Evolutionary conservation across 2,797 vertebrate genomes (phyloP).

Genomic region (Toxotes lorentzi): DNA sequence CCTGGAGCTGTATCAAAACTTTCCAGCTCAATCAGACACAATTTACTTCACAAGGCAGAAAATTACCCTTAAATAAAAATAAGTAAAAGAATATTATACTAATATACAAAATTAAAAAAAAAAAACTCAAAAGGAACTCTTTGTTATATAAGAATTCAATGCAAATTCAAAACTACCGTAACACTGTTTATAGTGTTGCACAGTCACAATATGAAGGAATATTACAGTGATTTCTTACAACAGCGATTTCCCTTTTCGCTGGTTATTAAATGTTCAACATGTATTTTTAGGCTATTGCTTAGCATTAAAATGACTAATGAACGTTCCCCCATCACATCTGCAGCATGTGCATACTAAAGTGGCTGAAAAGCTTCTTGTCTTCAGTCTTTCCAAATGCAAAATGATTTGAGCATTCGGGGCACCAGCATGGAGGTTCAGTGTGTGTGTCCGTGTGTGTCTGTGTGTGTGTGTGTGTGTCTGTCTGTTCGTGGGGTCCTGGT

Average conservation of each 20-base stretch:
- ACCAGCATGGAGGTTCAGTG: background rate
- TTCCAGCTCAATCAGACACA: slow-evolving; percentile 46
- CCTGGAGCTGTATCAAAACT: slow-evolving; percentile 54
- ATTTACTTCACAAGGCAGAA: slow-evolving; percentile 31
- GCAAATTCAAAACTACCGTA: background rate
- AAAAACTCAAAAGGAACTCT: no score
- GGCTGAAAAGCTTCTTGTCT: background rate
- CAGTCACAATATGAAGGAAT: background rate
- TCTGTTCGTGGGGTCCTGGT: background rate
- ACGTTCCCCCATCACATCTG: background rate
- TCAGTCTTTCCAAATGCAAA: background rate
- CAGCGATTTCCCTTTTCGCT: background rate
- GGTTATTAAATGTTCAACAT: background rate
- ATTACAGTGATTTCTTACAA: background rate
- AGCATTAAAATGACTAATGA: background rate
- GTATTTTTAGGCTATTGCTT: background rate
- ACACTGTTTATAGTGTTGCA: background rate
- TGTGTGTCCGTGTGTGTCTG: background rate
- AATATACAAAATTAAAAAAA: no score
- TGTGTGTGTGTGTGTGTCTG: background rate
- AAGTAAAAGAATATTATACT: no score
- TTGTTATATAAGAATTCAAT: no score
- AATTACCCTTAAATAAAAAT: background rate
- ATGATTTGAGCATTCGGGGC: background rate
- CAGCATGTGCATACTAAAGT: background rate